Percentiles rank a stretch among this genome's conserved stretches.
Evolutionary conservation across 1,140 invertebrate species (phyloP).

Genomic region (Druon quercuslanigerum): DNA sequence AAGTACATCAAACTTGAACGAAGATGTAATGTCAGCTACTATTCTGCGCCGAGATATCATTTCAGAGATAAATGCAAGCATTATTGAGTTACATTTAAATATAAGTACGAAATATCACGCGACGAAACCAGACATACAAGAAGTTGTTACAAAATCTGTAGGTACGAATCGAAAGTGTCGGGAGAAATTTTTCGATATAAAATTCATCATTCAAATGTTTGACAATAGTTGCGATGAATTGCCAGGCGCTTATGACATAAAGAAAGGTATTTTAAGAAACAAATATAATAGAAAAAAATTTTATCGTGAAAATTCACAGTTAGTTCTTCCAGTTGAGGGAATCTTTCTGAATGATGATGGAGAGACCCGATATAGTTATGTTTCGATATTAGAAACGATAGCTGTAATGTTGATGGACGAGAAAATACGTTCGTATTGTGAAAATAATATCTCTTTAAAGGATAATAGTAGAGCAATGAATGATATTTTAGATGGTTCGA

Average conservation of each 20-base stretch:
- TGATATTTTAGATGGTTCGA: conserved; percentile 55
- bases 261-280: conserved; percentile 4
- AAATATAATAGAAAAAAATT: conserved; percentile 40
- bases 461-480: conserved; percentile 41
- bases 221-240: background rate
- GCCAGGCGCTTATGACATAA: background rate
- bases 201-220: conserved; percentile 23
- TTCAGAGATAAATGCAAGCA: background rate
- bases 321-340: background rate
- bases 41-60: background rate
- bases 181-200: conserved; percentile 21
- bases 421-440: conserved; percentile 36
- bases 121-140: background rate
- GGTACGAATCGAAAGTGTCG: conserved; percentile 30
- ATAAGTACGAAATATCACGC: background rate
- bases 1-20: background rate
- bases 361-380: conserved; percentile 48
- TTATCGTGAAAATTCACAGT: conserved; percentile 50
- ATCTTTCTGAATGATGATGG: conserved; percentile 34
- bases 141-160: background rate
- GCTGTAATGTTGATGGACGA: conserved; percentile 9
- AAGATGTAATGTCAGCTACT: background rate
- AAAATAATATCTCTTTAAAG: conserved; percentile 27
- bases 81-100: background rate
- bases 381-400: conserved; percentile 40